Conservation (phyloP, 2,888 invertebrate genomes). For the Cyaniris semiargus region DNA sequence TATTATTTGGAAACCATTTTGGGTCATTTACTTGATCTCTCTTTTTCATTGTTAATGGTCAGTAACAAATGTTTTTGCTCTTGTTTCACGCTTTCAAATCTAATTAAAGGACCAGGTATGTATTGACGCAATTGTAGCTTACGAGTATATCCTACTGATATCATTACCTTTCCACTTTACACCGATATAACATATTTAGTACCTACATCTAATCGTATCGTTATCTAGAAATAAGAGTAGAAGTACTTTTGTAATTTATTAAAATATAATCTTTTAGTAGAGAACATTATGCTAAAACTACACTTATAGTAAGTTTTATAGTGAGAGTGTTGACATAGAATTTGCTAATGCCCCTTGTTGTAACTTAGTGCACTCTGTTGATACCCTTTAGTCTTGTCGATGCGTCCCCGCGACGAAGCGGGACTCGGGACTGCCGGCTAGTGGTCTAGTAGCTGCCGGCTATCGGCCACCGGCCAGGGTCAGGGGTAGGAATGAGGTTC, state of each 20-base stretch:
- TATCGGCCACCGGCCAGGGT: slow-evolving; percentile 16
- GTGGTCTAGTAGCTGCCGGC: not conserved
- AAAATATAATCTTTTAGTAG: slow-evolving; percentile 19
- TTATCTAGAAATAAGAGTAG: slow-evolving; percentile 25
- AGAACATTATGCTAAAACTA: slow-evolving; percentile 26
- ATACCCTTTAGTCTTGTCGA: slow-evolving; percentile 21
- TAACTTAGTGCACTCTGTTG: slow-evolving; percentile 35
- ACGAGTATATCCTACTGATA: slow-evolving; percentile 30
- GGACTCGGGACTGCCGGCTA: not conserved
- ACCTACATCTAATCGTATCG: not conserved
- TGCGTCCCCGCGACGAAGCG: not conserved
- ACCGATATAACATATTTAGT: slow-evolving; percentile 24
- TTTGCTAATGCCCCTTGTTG: slow-evolving; percentile 39
- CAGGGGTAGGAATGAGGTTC: slow-evolving; percentile 33
- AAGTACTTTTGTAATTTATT: slow-evolving; percentile 22
- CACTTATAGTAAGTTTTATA: slow-evolving; percentile 31
- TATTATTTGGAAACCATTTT: not conserved
- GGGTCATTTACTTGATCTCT: not conserved
- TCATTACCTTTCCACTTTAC: slow-evolving; percentile 1
- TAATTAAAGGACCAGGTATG: slow-evolving; percentile 70
- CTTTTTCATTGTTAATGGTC: not conserved
- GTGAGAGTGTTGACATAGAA: slow-evolving; percentile 36
- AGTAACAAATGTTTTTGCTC: slow-evolving; percentile 39
- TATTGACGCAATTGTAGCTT: slow-evolving; percentile 42
- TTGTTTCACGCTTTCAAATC: slow-evolving; percentile 62